These are phyloP conservation scores for Chanos chanos DNA, from an alignment of 2,797 vertebrate species.

Conservation along the genomic window DNA sequence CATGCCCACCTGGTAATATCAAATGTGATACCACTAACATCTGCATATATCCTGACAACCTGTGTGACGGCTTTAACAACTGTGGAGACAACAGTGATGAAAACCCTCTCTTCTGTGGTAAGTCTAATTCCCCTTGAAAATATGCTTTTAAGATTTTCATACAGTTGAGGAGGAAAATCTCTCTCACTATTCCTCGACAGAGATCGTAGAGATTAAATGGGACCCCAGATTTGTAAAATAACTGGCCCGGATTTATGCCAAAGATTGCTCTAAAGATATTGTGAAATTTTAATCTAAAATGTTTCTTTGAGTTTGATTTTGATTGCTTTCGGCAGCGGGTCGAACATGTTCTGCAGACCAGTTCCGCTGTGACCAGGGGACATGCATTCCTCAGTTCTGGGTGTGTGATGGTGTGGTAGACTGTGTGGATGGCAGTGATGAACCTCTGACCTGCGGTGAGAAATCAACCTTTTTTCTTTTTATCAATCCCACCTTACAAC, in stretches of 20 bases:
- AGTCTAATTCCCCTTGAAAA: too few relatives aligned
- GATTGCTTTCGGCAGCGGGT: constrained; percentile 53
- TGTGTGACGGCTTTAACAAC: constrained; percentile 81
- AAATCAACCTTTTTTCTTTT: background rate
- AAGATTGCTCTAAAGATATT: too few relatives aligned
- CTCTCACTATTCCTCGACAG: too few relatives aligned
- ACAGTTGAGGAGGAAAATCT: too few relatives aligned
- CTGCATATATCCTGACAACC: constrained; percentile 78
- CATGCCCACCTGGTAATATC: constrained; percentile 73
- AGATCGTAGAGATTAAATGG: too few relatives aligned
- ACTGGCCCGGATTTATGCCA: too few relatives aligned
- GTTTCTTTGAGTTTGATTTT: too few relatives aligned
- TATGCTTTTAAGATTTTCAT: too few relatives aligned
- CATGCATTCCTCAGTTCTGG: constrained; percentile 62
- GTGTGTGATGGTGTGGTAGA: constrained; percentile 63
- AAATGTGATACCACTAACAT: constrained; percentile 88
- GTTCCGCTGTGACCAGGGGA: constrained; percentile 62
- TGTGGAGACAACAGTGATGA: constrained; percentile 76
- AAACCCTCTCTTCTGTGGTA: constrained; percentile 71
- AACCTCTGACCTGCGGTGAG: constrained; percentile 65
- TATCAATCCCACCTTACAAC: background rate
- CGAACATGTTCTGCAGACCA: constrained; percentile 59
- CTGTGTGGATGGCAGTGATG: constrained; percentile 67
- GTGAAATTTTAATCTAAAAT: too few relatives aligned
- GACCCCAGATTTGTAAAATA: too few relatives aligned